Percentiles rank a stretch among this genome's conserved stretches.
Evolutionary conservation across 2,113 vertebrate species (phyloP).

Genomic region (Heterocephalus glaber): DNA sequence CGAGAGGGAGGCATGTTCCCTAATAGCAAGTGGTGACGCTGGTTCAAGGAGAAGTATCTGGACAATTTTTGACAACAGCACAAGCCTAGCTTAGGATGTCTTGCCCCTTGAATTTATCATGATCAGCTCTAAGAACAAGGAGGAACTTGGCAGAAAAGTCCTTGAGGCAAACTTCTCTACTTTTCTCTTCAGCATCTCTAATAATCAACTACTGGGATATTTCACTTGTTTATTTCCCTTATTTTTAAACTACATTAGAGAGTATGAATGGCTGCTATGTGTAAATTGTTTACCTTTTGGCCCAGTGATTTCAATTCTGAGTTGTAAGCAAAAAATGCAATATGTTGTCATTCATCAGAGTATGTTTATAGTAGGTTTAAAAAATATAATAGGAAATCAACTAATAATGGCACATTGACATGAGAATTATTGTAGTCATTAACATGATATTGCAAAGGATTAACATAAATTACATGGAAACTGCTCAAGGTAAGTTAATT

Average conservation of each 20-base stretch:
- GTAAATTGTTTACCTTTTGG: not conserved
- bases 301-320: constrained; percentile 12
- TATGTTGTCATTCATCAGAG: not conserved
- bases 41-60: constrained; percentile 46
- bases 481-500: not conserved
- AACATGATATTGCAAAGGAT: not conserved
- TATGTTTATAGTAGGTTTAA: not conserved
- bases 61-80: constrained; percentile 41
- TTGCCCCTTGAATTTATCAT: constrained; percentile 1
- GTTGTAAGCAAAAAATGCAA: not conserved
- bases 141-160: constrained; percentile 29
- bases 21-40: not conserved
- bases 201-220: not conserved
- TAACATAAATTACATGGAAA: not conserved
- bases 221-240: not conserved
- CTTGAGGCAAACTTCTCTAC: not conserved
- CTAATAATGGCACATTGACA: not conserved
- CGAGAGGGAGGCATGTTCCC: not conserved
- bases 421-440: not conserved
- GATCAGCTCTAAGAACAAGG: constrained; percentile 15
- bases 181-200: not conserved
- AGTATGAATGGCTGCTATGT: not conserved
- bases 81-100: not conserved
- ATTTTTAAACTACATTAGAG: not conserved
- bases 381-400: constrained; percentile 13